Evolutionary conservation across 2,113 vertebrate genomes (phyloP), one percentile per base, ranked within the genome.

Genomic region (Pantherophis guttatus): DNA sequence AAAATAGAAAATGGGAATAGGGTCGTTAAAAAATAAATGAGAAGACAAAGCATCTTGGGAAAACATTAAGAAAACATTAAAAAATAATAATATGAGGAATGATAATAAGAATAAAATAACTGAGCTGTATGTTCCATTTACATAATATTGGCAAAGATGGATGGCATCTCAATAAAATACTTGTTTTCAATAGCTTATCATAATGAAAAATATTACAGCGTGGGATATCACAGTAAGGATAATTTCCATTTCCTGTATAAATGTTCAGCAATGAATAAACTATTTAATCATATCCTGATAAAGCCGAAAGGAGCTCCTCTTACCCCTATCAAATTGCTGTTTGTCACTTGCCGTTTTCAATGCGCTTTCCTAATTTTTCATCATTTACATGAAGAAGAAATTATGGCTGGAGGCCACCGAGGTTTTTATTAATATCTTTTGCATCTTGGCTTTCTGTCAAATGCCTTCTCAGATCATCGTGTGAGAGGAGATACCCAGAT

Each of bases 261-360:
- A 92, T 96, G 94, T 94, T 95, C 95, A 94, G 93, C 96, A 97
- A 97, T 94, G 96, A 96, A 94, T 29, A 95, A 96, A 95, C 94
- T 96, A 91, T 97, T 98, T 96, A 95, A 97, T 97, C 96, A 85
- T 91, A 96, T 96, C 95, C 89, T 96, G 97, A 96, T 97, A 97
- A 95, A 95, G 95, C 96, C 97, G 96, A 96, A 96, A 96, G 96
- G 96, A 97, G 59, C 93, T 96, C 91, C 93, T 0, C 2, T 97
- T 81, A 94, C 95, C 95, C 96, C 95, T 39, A 91, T 97, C 96
- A 97, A 95, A 96, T 95, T 97, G 96, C 96, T 97, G 95, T 97
- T 98, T 97, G 96, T 98, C 97, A 97, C 94, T 96, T 93, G 15
- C 94, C 95, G 93, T 93, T 92, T 93, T 75, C 89, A 52, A 81